Conservation (phyloP, 2,113 vertebrate genomes). For the Felis chaus region DNA sequence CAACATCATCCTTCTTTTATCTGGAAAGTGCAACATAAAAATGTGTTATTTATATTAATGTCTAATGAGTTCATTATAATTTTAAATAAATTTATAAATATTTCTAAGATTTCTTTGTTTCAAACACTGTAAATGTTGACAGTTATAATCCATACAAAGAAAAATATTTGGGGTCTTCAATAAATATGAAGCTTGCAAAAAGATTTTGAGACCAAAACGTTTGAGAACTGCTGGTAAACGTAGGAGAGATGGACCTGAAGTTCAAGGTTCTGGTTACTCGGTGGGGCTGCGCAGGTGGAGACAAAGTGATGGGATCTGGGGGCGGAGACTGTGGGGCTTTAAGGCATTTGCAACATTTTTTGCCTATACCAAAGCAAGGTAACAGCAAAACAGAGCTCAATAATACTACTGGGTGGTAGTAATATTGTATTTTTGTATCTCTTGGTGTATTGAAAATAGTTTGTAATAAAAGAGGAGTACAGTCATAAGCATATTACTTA, state of each 20-base stretch:
- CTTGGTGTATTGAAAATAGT: not conserved
- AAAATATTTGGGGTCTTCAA: not conserved
- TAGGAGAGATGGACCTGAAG: not conserved
- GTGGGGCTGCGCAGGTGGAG: rapidly evolving
- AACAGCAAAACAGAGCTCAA: not conserved
- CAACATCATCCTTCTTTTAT: not conserved
- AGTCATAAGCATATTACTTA: not conserved
- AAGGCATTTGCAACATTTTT: not conserved
- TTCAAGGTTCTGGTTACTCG: not conserved
- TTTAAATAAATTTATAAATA: not conserved
- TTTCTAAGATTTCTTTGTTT: not conserved
- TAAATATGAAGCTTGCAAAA: not conserved
- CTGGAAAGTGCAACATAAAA: not conserved
- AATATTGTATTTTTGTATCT: not conserved
- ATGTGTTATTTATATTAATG: not conserved
- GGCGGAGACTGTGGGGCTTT: rapidly evolving
- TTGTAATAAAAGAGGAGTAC: not conserved
- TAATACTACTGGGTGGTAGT: no score
- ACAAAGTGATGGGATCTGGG: not conserved
- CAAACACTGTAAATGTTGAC: not conserved
- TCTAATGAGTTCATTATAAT: not conserved
- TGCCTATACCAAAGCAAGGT: not conserved
- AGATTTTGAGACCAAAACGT: not conserved
- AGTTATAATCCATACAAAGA: not conserved
- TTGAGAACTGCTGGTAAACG: not conserved